These are phyloP conservation scores for Agrochola litura DNA, from an alignment of 2,888 invertebrate species.

Conservation along the genomic window DNA sequence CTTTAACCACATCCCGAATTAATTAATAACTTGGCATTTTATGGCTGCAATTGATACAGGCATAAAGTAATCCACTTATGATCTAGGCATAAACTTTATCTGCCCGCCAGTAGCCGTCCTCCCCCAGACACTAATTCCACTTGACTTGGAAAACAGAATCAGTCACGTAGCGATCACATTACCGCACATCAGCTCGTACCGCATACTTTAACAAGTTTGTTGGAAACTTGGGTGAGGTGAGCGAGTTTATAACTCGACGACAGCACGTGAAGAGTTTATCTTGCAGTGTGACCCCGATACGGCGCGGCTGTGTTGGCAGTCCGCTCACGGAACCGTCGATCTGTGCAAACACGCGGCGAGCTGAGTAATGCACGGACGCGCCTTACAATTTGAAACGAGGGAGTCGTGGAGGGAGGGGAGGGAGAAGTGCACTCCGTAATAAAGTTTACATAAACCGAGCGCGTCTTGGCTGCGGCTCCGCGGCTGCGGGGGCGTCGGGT, in stretches of 20 bases:
- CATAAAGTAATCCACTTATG: conserved; percentile 34
- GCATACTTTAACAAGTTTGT: conserved; percentile 72
- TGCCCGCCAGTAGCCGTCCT: conserved; percentile 20
- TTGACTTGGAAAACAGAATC: conserved; percentile 60
- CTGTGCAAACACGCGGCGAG: conserved; percentile 87
- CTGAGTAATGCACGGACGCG: conserved; percentile 87
- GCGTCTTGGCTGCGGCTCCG: conserved; percentile 80
- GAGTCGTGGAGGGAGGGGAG: conserved; percentile 62
- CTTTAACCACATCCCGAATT: conserved; percentile 12
- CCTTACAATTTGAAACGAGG: conserved; percentile 83
- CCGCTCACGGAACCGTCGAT: conserved; percentile 85
- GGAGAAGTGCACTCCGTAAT: conserved; percentile 84
- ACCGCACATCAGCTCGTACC: conserved; percentile 68
- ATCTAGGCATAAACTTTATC: conserved; percentile 31
- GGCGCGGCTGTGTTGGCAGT: conserved; percentile 76
- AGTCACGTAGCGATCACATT: conserved; percentile 70
- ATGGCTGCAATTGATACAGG: conserved; percentile 10
- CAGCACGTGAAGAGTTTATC: conserved; percentile 81
- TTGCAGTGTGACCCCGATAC: conserved; percentile 85
- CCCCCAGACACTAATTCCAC: conserved; percentile 54
- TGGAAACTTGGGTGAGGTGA: conserved; percentile 75
- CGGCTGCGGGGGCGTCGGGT: conserved; percentile 76
- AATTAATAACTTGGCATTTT: conserved; percentile 9
- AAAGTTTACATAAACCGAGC: conserved; percentile 88
- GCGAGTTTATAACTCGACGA: conserved; percentile 79